These are phyloP conservation scores for Triplophysa dalaica DNA, from an alignment of 2,113 vertebrate species.

Conservation along the genomic window DNA sequence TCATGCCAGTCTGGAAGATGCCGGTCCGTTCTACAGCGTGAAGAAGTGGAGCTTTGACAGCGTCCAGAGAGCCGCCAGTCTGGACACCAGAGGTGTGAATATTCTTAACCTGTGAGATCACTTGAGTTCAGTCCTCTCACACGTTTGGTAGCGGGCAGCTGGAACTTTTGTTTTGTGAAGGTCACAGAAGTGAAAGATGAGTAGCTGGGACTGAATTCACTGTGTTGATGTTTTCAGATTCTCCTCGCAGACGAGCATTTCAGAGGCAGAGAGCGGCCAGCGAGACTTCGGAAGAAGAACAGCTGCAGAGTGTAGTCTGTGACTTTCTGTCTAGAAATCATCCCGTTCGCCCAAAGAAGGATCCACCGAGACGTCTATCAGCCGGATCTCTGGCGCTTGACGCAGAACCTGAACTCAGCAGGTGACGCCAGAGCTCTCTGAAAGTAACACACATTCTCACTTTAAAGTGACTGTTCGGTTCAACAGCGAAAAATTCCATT, in stretches of 20 bases:
- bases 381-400: slow-evolving; percentile 73
- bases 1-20: slow-evolving; percentile 90
- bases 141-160: too few species aligned
- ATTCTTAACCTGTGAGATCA: too few species aligned
- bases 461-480: too few species aligned
- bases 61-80: slow-evolving; percentile 87
- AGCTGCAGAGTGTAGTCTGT: slow-evolving; percentile 67
- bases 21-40: slow-evolving; percentile 89
- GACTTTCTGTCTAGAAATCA: slow-evolving; percentile 73
- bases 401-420: slow-evolving; percentile 79
- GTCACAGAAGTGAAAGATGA: too few species aligned
- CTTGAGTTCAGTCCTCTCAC: too few species aligned
- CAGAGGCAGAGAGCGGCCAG: slow-evolving; percentile 94
- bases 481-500: too few species aligned
- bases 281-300: slow-evolving; percentile 84
- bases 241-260: slow-evolving; percentile 88
- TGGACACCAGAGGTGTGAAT: slow-evolving; percentile 87
- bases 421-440: slow-evolving; percentile 69
- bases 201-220: too few species aligned
- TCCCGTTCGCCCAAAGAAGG: slow-evolving; percentile 69
- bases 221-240: slow-evolving; percentile 68
- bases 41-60: slow-evolving; percentile 92
- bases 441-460: too few species aligned
- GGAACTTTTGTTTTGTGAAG: too few species aligned
- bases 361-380: slow-evolving; percentile 73